Conservation (phyloP, 2,888 invertebrate genomes). For the Therioaphis trifolii region DNA sequence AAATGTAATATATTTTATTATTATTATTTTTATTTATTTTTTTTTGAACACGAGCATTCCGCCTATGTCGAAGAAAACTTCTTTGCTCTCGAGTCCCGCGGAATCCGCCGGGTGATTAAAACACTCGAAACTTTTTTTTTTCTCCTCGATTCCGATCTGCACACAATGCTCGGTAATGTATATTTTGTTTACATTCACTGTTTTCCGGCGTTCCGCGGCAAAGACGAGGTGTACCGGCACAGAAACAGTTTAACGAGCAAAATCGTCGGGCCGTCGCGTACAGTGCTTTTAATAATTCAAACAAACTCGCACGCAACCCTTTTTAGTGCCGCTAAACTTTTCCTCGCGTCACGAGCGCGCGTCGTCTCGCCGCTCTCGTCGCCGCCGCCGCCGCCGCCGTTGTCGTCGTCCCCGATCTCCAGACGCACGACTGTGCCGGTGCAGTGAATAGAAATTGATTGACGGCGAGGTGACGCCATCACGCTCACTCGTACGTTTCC, state of each 20-base stretch:
- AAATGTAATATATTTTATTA: too few species aligned
- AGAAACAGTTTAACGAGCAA: background rate
- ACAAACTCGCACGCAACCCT: constrained; percentile 7
- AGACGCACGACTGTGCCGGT: constrained; percentile 7
- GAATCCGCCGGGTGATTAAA: too few species aligned
- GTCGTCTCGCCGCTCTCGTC: background rate
- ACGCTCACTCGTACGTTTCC: background rate
- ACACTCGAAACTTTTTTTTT: too few species aligned
- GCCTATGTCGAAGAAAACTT: too few species aligned
- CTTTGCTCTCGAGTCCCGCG: too few species aligned
- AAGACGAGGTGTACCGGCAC: background rate
- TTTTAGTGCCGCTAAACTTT: constrained; percentile 29
- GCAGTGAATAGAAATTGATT: constrained; percentile 49
- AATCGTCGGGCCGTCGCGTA: constrained; percentile 1
- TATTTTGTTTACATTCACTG: too few species aligned
- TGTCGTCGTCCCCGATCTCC: background rate
- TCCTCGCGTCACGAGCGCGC: background rate
- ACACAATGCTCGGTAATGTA: too few species aligned
- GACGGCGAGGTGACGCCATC: constrained; percentile 14
- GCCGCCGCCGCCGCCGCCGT: background rate
- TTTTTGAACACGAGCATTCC: too few species aligned
- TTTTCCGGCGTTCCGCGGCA: too few species aligned
- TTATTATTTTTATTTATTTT: too few species aligned
- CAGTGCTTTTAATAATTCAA: constrained; percentile 29
- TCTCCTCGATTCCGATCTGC: too few species aligned